Evolutionary conservation across 2,888 invertebrate species (phyloP).

Genomic region (Harmothoe impar): DNA sequence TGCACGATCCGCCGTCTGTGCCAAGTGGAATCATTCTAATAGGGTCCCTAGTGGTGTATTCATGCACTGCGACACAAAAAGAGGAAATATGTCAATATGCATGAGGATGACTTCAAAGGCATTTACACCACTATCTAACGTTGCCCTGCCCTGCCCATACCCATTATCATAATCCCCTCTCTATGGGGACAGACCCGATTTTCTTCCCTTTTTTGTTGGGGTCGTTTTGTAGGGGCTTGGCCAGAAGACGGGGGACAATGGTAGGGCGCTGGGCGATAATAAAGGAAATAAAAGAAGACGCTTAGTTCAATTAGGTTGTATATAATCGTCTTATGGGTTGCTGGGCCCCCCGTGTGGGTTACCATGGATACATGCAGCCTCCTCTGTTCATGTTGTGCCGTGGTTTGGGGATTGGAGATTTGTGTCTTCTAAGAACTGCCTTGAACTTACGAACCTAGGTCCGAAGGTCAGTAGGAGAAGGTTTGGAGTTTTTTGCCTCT

Average conservation of each 20-base stretch:
- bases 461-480: background rate
- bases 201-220: conserved; percentile 13
- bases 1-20: background rate
- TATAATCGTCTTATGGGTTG: conserved; percentile 46
- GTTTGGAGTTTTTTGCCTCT: background rate
- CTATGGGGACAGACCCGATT: background rate
- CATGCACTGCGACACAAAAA: background rate
- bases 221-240: background rate
- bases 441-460: background rate
- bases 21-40: background rate
- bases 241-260: background rate
- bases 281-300: conserved; percentile 25
- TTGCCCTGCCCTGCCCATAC: background rate
- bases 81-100: conserved; percentile 10
- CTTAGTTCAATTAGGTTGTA: conserved; percentile 58
- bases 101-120: conserved; percentile 29
- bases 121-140: background rate
- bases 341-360: background rate
- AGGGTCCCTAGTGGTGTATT: background rate
- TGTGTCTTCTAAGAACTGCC: background rate
- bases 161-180: conserved; percentile 11
- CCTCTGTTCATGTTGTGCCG: background rate
- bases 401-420: background rate
- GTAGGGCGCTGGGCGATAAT: background rate
- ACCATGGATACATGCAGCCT: conserved; percentile 23